A percentile compares a stretch with the other conserved stretches of the same genome.
phyloP scores from a whole-genome alignment of 1,140 invertebrate genomes.

The Drosophila dunni region DNA sequence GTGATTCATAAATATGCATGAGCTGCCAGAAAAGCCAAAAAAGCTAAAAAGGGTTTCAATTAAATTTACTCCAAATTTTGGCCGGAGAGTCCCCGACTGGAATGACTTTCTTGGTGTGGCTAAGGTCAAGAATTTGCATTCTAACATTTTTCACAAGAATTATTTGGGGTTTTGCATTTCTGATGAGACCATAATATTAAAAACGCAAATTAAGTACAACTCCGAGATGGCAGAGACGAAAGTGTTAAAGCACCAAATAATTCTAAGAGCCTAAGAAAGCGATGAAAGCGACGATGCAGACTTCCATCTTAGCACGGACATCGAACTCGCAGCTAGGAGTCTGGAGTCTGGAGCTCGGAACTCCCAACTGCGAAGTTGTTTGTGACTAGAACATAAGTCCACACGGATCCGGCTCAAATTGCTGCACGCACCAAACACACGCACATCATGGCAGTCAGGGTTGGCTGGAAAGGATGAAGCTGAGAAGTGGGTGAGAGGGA shows the following conservation, averaged over 20 bases:
- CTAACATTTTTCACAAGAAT: slow-evolving; percentile 68
- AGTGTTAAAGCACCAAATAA: slow-evolving; percentile 71
- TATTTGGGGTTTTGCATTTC: slow-evolving; percentile 79
- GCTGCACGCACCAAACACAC: slow-evolving; percentile 51
- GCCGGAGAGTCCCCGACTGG: too few relatives aligned
- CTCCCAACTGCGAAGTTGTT: slow-evolving; percentile 3
- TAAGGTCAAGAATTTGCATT: slow-evolving; percentile 79
- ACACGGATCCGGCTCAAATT: slow-evolving; percentile 63
- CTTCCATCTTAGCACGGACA: slow-evolving; percentile 36
- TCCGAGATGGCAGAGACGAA: slow-evolving; percentile 52
- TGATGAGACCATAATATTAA: slow-evolving; percentile 57
- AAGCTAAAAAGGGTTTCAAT: slow-evolving; percentile 65
- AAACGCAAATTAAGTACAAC: slow-evolving; percentile 65
- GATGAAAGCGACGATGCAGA: slow-evolving; percentile 24
- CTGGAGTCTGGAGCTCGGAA: background rate
- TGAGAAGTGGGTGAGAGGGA: background rate
- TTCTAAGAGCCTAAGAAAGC: slow-evolving; percentile 38
- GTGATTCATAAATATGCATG: slow-evolving; percentile 75
- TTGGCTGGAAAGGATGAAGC: too few relatives aligned
- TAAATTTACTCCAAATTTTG: slow-evolving; percentile 75
- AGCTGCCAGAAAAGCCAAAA: slow-evolving; percentile 33
- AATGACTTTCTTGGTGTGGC: slow-evolving; percentile 13
- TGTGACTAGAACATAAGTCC: slow-evolving; percentile 58
- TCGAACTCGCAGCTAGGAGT: background rate
- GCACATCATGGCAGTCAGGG: slow-evolving; percentile 11